Evolutionary conservation across 2,797 vertebrate genomes (phyloP).

Genomic region (Thripadectes ignobilis): DNA sequence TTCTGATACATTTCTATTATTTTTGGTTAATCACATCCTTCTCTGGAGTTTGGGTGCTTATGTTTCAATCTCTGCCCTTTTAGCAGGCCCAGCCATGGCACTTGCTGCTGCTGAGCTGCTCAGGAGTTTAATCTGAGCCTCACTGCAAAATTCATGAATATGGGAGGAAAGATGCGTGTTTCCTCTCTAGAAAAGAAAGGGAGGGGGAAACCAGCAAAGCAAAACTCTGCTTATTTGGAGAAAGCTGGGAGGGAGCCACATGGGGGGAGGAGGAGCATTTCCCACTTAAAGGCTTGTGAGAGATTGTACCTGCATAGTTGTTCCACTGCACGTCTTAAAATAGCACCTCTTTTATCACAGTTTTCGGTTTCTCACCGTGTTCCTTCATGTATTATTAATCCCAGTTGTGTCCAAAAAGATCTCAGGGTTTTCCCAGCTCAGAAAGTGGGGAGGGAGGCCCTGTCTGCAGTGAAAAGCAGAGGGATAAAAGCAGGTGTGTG

Average conservation of each 20-base stretch:
- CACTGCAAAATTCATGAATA: not conserved
- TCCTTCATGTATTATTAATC: not conserved
- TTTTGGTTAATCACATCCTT: fast-evolving
- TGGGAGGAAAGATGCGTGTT: fast-evolving
- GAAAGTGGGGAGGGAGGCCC: not conserved
- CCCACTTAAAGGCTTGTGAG: not conserved
- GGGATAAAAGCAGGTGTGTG: not conserved
- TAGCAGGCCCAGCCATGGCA: fast-evolving
- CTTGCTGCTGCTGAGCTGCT: not conserved
- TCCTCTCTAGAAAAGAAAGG: not conserved
- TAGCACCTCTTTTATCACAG: not conserved
- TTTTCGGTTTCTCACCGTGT: not conserved
- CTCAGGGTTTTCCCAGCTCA: not conserved
- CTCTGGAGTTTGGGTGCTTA: not conserved
- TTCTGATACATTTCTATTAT: fast-evolving
- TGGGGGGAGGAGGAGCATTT: not conserved
- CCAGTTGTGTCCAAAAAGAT: not conserved
- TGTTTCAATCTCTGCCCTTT: not conserved
- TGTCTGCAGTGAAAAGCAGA: not conserved
- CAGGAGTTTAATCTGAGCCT: fast-evolving
- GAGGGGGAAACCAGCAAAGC: not conserved
- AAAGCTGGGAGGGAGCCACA: not conserved
- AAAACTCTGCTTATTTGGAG: not conserved
- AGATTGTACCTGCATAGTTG: not conserved
- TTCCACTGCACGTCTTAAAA: not conserved